A percentile compares a stretch with the other conserved stretches of the same genome.
Evolutionary conservation across 2,113 vertebrate species (phyloP).

Genomic region (Parus major): DNA sequence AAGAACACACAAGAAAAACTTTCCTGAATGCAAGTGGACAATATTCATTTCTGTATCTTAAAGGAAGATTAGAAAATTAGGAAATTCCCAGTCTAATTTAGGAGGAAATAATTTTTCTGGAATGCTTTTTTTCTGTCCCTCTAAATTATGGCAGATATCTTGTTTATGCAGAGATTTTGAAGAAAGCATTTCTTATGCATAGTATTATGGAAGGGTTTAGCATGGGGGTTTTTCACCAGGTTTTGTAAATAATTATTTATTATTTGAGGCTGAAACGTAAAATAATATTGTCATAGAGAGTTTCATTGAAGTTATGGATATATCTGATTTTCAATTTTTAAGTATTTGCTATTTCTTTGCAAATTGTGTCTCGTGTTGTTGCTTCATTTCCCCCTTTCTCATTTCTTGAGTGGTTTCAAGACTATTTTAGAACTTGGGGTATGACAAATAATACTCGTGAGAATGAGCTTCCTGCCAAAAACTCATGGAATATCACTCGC

Average conservation of each 20-base stretch:
- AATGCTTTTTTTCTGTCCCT: background rate
- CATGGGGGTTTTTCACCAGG: accelerated
- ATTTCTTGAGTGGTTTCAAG: background rate
- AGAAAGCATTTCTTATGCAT: background rate
- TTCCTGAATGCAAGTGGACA: background rate
- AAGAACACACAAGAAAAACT: background rate
- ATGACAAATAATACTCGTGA: background rate
- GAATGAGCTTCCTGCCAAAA: background rate
- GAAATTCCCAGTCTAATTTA: background rate
- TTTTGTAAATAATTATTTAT: background rate
- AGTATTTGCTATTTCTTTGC: background rate
- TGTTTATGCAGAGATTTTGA: background rate
- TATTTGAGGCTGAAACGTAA: background rate
- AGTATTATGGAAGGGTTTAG: background rate
- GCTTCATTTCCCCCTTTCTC: background rate
- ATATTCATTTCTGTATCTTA: background rate
- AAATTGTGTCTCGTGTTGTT: accelerated
- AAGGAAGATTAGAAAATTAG: background rate
- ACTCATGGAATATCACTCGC: background rate
- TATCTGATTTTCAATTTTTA: background rate
- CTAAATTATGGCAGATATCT: background rate
- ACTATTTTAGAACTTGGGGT: background rate
- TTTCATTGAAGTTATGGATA: background rate
- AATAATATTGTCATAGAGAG: background rate
- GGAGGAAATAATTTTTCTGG: background rate